Conservation (phyloP, 2,113 vertebrate species). For the Triplophysa dalaica region DNA sequence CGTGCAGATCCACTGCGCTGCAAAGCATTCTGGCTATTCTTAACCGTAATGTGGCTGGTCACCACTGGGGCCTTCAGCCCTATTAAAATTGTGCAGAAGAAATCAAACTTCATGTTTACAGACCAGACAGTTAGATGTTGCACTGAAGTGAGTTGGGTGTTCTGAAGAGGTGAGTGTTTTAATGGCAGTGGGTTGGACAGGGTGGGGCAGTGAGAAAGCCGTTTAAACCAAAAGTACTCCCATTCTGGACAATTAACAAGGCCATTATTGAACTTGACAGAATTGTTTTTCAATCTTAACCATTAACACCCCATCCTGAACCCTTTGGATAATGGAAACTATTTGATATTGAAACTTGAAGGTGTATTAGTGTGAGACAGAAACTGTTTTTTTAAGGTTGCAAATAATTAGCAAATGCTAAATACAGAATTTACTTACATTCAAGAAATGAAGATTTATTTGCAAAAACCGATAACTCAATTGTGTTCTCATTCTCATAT, state of each 20-base stretch:
- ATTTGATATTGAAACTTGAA: not conserved
- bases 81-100: constrained; percentile 48
- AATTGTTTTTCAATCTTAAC: not conserved
- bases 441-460: too few relatives aligned
- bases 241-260: not conserved
- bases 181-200: not conserved
- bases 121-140: not conserved
- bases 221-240: not conserved
- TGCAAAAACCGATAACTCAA: too few relatives aligned
- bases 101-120: constrained; percentile 52
- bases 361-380: not conserved
- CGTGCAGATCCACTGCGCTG: constrained; percentile 36
- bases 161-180: not conserved
- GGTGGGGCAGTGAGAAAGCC: not conserved
- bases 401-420: too few relatives aligned
- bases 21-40: constrained; percentile 42
- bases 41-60: constrained; percentile 4
- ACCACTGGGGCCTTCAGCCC: constrained; percentile 41
- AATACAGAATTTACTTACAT: too few relatives aligned
- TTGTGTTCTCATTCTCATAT: too few relatives aligned
- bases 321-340: not conserved
- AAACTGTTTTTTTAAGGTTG: not conserved
- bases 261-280: not conserved
- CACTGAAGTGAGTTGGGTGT: not conserved
- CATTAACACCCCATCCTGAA: not conserved